Percentiles rank a stretch among this genome's conserved stretches.
Conservation (phyloP, 53 echinoderm and acorn worm species). For the Paracentrotus lividus region DNA sequence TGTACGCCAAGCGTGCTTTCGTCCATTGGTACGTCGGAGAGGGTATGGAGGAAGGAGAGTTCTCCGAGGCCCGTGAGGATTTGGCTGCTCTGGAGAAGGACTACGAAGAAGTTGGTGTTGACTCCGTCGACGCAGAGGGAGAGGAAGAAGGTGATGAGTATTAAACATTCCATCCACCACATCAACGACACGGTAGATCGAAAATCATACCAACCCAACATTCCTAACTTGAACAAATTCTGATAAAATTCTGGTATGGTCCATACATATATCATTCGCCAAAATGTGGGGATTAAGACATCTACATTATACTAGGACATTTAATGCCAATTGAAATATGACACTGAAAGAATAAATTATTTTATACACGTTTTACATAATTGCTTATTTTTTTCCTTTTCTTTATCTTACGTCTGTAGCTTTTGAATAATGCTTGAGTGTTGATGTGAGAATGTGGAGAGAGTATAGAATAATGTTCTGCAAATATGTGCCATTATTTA, state of each 20-base stretch:
- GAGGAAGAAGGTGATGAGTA: conserved; percentile 88
- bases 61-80: conserved; percentile 93
- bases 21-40: conserved; percentile 99
- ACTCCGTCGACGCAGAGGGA: conserved; percentile 73
- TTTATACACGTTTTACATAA: background rate
- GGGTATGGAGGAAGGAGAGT: conserved; percentile 99
- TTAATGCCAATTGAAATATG: background rate
- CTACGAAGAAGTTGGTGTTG: conserved; percentile 86
- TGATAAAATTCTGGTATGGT: too few species aligned
- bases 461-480: too few species aligned
- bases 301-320: too few species aligned
- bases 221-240: background rate
- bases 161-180: conserved; percentile 56
- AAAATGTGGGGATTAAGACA: too few species aligned
- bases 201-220: background rate
- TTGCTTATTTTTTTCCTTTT: background rate
- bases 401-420: background rate
- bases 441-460: background rate
- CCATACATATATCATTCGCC: too few species aligned
- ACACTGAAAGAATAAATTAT: background rate
- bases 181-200: background rate
- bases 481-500: too few species aligned
- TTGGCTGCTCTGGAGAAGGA: conserved; percentile 91
- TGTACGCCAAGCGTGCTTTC: conserved; percentile 99
- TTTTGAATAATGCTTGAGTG: background rate